phyloP scores from a whole-genome alignment of 1,140 invertebrate genomes.

The Saccostrea echinata region DNA sequence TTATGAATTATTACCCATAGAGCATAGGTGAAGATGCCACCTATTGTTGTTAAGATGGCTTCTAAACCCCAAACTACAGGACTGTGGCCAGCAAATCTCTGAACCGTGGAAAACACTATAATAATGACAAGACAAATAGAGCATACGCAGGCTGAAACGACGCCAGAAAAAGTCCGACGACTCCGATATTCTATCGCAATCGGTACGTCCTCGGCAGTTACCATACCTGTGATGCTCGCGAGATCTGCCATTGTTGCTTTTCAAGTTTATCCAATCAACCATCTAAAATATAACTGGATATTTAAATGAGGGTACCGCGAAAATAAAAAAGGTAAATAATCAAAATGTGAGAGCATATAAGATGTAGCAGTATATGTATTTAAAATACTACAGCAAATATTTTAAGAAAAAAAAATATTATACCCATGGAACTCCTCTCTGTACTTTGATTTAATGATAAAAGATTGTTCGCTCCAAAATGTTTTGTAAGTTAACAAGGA shows the following conservation, averaged over 20 bases:
- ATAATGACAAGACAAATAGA: neutral
- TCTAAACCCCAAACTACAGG: slow-evolving; percentile 10
- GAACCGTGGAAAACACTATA: neutral
- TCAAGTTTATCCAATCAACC: neutral
- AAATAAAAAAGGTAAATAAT: too few species aligned
- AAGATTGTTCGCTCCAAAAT: too few species aligned
- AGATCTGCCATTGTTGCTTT: neutral
- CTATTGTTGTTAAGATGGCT: neutral
- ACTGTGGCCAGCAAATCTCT: neutral
- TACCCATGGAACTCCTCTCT: too few species aligned
- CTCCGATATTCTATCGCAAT: neutral
- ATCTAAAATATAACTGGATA: too few species aligned
- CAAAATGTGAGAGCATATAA: too few species aligned
- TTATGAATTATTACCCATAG: neutral
- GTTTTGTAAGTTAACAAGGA: too few species aligned
- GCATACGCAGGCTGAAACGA: neutral
- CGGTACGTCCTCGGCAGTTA: neutral
- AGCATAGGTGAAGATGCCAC: neutral
- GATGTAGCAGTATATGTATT: too few species aligned
- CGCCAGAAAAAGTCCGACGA: neutral
- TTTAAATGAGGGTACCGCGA: too few species aligned
- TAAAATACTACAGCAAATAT: too few species aligned
- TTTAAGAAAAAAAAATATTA: too few species aligned
- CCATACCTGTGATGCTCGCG: neutral
- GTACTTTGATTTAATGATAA: too few species aligned